phyloP scores from a whole-genome alignment of 1,140 invertebrate genomes.

The Cataglyphis hispanica region DNA sequence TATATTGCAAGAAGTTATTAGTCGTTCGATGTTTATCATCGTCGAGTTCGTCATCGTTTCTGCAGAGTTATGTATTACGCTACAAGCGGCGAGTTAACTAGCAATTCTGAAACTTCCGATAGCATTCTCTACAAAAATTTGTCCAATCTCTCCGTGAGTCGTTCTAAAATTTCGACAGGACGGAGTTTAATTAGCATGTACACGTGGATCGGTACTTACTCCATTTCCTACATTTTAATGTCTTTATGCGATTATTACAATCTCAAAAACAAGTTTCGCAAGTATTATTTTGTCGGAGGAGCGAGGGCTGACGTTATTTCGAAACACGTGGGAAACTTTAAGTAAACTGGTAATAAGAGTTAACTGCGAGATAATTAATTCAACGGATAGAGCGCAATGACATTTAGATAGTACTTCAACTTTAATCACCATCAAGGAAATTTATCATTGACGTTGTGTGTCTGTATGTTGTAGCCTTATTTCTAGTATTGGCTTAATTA shows the following conservation, averaged over 20 bases:
- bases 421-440: slow-evolving; percentile 36
- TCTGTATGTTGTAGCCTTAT: slow-evolving; percentile 3
- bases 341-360: neutral
- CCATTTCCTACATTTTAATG: neutral
- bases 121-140: neutral
- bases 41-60: slow-evolving; percentile 44
- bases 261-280: neutral
- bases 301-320: neutral
- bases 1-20: slow-evolving; percentile 39
- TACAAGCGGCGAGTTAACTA: slow-evolving; percentile 21
- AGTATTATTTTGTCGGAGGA: neutral
- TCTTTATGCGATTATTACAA: neutral
- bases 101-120: slow-evolving; percentile 45
- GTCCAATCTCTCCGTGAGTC: neutral
- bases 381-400: neutral
- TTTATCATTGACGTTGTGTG: slow-evolving; percentile 35
- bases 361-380: neutral
- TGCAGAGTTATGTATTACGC: slow-evolving; percentile 23
- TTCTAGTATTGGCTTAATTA: slow-evolving; percentile 35
- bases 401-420: neutral
- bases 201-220: neutral
- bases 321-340: slow-evolving; percentile 5
- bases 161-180: slow-evolving; percentile 32
- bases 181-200: slow-evolving; percentile 35
- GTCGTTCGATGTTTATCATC: slow-evolving; percentile 55